These are phyloP conservation scores for Daubentonia madagascariensis DNA, from an alignment of 2,113 vertebrate genomes.

Conservation along the genomic window DNA sequence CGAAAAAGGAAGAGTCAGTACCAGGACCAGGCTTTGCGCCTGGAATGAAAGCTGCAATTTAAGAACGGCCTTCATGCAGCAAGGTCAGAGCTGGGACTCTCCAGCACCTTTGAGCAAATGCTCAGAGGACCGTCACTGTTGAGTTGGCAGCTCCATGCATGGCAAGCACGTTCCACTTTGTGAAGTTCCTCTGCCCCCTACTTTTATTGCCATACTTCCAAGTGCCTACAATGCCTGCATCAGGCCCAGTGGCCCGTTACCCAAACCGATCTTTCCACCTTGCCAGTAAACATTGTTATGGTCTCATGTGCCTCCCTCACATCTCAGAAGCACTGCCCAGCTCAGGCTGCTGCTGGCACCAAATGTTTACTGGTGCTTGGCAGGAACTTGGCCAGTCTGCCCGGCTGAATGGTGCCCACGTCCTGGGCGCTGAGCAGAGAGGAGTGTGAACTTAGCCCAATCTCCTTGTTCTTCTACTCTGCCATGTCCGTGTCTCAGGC, in stretches of 20 bases:
- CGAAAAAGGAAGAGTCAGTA: background rate
- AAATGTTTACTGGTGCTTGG: background rate
- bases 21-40: background rate
- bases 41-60: background rate
- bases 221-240: background rate
- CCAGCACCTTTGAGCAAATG: fast-evolving
- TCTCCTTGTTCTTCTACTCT: background rate
- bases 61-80: background rate
- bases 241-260: background rate
- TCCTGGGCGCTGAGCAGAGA: fast-evolving
- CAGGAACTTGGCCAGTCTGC: background rate
- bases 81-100: background rate
- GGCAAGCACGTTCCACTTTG: background rate
- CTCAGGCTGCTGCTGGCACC: background rate
- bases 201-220: background rate
- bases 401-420: background rate
- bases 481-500: background rate
- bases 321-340: background rate
- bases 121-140: background rate
- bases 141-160: background rate
- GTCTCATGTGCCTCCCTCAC: background rate
- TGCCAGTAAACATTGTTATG: background rate
- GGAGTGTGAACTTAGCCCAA: background rate
- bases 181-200: background rate
- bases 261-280: background rate